Percentiles rank a stretch among this genome's conserved stretches.
Evolutionary conservation across 1,140 invertebrate genomes (phyloP).

Genomic region (Tetramorium simillimum): DNA sequence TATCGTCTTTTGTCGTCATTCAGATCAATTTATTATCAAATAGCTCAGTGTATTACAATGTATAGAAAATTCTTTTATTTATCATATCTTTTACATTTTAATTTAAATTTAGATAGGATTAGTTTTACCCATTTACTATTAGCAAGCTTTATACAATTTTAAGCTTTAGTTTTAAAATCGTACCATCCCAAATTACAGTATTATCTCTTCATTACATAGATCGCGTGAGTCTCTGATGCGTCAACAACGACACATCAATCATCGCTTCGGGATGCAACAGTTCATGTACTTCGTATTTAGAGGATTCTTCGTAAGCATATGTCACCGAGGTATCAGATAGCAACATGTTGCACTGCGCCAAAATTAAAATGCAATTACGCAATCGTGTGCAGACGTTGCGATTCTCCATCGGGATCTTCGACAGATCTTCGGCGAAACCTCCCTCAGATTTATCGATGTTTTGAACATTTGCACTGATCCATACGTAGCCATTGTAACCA

Average conservation of each 20-base stretch:
- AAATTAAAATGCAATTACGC: slow-evolving; percentile 94
- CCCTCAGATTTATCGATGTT: slow-evolving; percentile 90
- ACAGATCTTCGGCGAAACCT: slow-evolving; percentile 93
- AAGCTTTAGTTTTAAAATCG: not conserved
- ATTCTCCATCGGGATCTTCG: slow-evolving; percentile 89
- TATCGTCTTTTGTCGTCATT: not conserved
- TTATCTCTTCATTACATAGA: slow-evolving; percentile 2
- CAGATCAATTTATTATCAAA: not conserved
- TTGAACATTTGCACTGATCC: slow-evolving; percentile 92
- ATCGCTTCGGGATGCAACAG: slow-evolving; percentile 93
- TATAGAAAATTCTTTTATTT: slow-evolving; percentile 19
- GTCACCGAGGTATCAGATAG: slow-evolving; percentile 97
- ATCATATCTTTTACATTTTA: not conserved
- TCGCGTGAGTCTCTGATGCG: slow-evolving; percentile 87
- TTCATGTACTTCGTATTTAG: slow-evolving; percentile 92
- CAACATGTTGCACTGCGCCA: slow-evolving; percentile 94
- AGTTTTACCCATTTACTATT: not conserved
- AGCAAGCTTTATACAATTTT: not conserved
- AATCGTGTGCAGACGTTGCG: slow-evolving; percentile 94
- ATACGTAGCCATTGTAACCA: slow-evolving; percentile 98
- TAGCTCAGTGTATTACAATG: not conserved
- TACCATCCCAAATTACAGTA: not conserved
- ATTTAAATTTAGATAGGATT: not conserved
- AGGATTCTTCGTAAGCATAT: slow-evolving; percentile 96
- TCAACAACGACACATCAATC: slow-evolving; percentile 91